Base-by-base conservation (phyloP, 2,888 invertebrate genomes). In the Podabrus alpinus region DNA sequence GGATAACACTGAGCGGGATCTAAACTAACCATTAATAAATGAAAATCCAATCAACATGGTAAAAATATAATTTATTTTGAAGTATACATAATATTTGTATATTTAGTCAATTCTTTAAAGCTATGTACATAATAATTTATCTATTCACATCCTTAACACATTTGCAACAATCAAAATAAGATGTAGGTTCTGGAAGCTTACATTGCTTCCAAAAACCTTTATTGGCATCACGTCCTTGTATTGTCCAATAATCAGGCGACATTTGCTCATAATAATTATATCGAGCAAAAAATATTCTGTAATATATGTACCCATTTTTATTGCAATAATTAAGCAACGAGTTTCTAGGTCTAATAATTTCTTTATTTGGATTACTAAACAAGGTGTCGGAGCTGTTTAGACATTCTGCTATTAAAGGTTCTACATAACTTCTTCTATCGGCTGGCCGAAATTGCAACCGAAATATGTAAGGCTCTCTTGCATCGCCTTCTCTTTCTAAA, bases 191-290 rank as follows among this genome's bases (percentile, higher is more conserved):
- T 7, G 11, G 11, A 2, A 5, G 7, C 45, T 7, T 45, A 0
- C 11, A n/a, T 1, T n/a, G 7, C n/a, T n/a, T n/a, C 45, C 45
- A 45, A n/a, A n/a, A 45, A 4, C 0, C 3, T 13, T 10, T n/a
- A 10, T 45, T 7, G 13, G 5, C n/a, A 13, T 3, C 10, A 1
- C 3, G 11, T 13, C 13, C 13, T 13, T 0, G 1, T n/a, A n/a
- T 7, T 45, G 0, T 7, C n/a, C 0, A 11, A n/a, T n/a, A n/a
- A n/a, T 2, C n/a, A n/a, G 45, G n/a, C 13, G 5, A 13, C 10
- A n/a, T 4, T 3, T 29, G 0, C 0, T 5, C 13, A 5, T n/a
- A 1, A 13, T n/a, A n/a, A 0, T n/a, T n/a, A n/a, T n/a, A n/a
- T 45, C 1, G 5, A 45, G 13, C n/a, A n/a, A 45, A n/a, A n/a